These are phyloP conservation scores for Troglohyphantes excavatus DNA, from an alignment of 2,888 invertebrate genomes.

Conservation along the genomic window DNA sequence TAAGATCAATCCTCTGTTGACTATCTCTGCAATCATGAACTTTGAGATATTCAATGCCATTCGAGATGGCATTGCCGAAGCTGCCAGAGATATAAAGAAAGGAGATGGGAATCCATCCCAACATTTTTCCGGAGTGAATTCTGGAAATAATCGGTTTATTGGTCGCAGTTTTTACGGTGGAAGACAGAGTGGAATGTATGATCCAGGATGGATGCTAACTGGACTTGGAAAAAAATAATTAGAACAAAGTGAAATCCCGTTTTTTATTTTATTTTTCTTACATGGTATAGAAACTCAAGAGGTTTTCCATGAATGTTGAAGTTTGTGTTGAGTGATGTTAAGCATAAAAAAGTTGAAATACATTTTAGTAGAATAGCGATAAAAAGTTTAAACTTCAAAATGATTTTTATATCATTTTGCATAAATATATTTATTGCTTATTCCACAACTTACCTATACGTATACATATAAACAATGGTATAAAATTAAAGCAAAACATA, in stretches of 20 bases:
- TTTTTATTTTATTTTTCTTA: background rate
- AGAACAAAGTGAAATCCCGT: background rate
- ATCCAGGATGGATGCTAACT: slow-evolving; percentile 76
- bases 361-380: too few species aligned
- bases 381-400: too few species aligned
- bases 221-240: slow-evolving; percentile 62
- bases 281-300: too few species aligned
- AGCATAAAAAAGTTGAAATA: too few species aligned
- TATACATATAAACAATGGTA: too few species aligned
- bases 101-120: slow-evolving; percentile 12
- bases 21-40: slow-evolving; percentile 61
- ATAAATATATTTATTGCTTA: too few species aligned
- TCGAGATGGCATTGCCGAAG: slow-evolving; percentile 45
- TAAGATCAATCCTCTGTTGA: slow-evolving; percentile 36
- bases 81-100: slow-evolving; percentile 53
- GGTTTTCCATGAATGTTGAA: background rate
- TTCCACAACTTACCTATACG: too few species aligned
- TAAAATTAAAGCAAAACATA: too few species aligned
- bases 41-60: slow-evolving; percentile 71
- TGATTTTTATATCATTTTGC: too few species aligned
- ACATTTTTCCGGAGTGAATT: background rate
- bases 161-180: slow-evolving; percentile 19
- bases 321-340: background rate
- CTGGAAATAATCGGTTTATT: slow-evolving; percentile 4
- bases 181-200: slow-evolving; percentile 57